phyloP scores from a whole-genome alignment of 2,797 vertebrate genomes.

The Setipinna tenuifilis region DNA sequence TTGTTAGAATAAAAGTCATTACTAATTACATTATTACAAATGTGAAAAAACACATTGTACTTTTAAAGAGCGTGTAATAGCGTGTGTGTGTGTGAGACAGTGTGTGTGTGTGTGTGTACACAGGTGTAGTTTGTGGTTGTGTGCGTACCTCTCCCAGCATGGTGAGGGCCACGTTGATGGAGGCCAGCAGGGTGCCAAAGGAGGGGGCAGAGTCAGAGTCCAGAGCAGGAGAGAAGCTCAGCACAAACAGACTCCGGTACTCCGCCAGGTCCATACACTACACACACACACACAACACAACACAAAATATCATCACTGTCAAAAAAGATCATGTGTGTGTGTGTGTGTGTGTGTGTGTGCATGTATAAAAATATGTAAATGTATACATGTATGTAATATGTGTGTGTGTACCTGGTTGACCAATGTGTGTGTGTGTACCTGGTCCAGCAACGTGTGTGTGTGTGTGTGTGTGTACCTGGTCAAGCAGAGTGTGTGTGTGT shows the following conservation, averaged over 20 bases:
- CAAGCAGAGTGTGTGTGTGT: background rate
- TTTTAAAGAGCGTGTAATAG: too few relatives aligned
- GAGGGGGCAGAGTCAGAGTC: slow-evolving; percentile 96
- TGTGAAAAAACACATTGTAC: too few relatives aligned
- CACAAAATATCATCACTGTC: background rate
- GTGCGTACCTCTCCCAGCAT: slow-evolving; percentile 89
- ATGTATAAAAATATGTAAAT: background rate
- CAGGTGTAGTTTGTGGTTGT: background rate
- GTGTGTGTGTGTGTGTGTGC: background rate
- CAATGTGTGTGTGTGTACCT: slow-evolving; percentile 72
- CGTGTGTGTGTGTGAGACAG: background rate
- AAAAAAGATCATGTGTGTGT: background rate
- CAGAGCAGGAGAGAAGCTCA: slow-evolving; percentile 95
- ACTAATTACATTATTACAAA: too few relatives aligned
- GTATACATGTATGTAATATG: background rate
- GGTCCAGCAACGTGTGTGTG: slow-evolving; percentile 78
- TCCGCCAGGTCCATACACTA: slow-evolving; percentile 95
- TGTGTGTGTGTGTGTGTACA: background rate
- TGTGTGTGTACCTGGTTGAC: too few relatives aligned
- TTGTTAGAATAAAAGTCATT: too few relatives aligned
- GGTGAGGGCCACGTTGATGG: slow-evolving; percentile 93
- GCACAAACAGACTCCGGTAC: slow-evolving; percentile 88
- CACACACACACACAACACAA: slow-evolving; percentile 4
- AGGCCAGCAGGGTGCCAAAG: slow-evolving; percentile 94
- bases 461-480: too few relatives aligned